phyloP scores from a whole-genome alignment of 2,888 invertebrate species.

The Phytoseiulus persimilis region DNA sequence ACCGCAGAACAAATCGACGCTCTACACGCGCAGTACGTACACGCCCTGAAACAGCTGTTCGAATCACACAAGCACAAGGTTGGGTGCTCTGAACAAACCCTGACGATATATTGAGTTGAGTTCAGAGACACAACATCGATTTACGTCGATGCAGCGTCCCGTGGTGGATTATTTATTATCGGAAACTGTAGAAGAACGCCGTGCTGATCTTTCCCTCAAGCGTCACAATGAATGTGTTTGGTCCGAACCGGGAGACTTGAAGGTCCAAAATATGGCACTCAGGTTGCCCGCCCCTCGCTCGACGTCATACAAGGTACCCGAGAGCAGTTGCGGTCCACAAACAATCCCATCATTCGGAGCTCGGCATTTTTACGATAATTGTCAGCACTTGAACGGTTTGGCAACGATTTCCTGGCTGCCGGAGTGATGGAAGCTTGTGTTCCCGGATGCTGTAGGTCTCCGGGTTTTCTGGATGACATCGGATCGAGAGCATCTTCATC shows the following conservation, averaged over 20 bases:
- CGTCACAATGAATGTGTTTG: no score
- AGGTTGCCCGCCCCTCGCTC: no score
- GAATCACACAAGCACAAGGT: slow-evolving; percentile 74
- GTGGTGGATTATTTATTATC: not conserved
- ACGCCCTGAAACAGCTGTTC: slow-evolving; percentile 64
- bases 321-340: no score
- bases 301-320: no score
- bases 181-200: not conserved
- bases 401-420: not conserved
- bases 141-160: not conserved
- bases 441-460: not conserved
- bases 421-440: not conserved
- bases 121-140: not conserved
- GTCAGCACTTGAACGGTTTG: not conserved
- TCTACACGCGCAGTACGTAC: slow-evolving; percentile 66
- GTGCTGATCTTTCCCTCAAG: no score
- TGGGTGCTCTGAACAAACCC: slow-evolving; percentile 47
- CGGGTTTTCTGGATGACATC: not conserved
- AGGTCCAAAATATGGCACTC: no score
- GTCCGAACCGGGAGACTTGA: no score
- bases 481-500: not conserved
- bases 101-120: not conserved
- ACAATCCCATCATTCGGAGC: not conserved
- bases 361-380: not conserved
- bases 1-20: slow-evolving; percentile 65